Evolutionary conservation across 2,888 invertebrate genomes (phyloP).

Genomic region (Oscheius sp.): DNA sequence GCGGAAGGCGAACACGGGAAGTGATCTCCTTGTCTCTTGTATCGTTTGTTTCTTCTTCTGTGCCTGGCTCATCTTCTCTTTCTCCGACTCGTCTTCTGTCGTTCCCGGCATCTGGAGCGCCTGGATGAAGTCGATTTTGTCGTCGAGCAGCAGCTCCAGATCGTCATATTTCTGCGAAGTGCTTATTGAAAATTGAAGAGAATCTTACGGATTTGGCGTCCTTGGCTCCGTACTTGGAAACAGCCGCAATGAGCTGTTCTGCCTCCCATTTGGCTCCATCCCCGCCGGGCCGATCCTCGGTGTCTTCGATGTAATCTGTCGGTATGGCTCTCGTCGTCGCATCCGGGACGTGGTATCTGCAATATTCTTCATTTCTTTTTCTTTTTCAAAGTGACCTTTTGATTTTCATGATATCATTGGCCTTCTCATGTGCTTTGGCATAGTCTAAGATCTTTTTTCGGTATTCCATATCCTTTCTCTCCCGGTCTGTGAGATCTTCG

Average conservation of each 20-base stretch:
- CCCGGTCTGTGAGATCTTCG: slow-evolving; percentile 86
- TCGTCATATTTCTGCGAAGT: slow-evolving; percentile 77
- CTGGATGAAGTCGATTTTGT: slow-evolving; percentile 97
- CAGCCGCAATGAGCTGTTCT: slow-evolving; percentile 49
- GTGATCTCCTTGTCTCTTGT: slow-evolving; percentile 88
- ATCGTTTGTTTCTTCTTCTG: slow-evolving; percentile 78
- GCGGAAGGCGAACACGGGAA: slow-evolving; percentile 93
- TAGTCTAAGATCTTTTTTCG: slow-evolving; percentile 89
- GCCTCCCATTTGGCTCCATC: slow-evolving; percentile 59
- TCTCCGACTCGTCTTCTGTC: slow-evolving; percentile 53
- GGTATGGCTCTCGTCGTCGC: slow-evolving; percentile 56
- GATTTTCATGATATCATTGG: slow-evolving; percentile 89
- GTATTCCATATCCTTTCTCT: slow-evolving; percentile 86
- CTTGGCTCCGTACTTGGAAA: slow-evolving; percentile 53
- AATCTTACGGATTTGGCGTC: slow-evolving; percentile 45
- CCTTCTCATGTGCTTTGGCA: slow-evolving; percentile 94
- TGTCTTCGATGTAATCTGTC: slow-evolving; percentile 63
- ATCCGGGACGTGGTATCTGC: slow-evolving; percentile 69
- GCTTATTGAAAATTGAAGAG: not conserved
- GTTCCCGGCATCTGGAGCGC: slow-evolving; percentile 77
- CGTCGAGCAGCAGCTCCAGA: slow-evolving; percentile 89
- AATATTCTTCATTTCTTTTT: not conserved
- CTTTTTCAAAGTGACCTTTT: slow-evolving; percentile 79
- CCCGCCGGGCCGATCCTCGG: slow-evolving; percentile 50
- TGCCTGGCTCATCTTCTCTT: slow-evolving; percentile 56